Evolutionary conservation across 2,888 invertebrate genomes (phyloP).

Genomic region (Thera obeliscata): DNA sequence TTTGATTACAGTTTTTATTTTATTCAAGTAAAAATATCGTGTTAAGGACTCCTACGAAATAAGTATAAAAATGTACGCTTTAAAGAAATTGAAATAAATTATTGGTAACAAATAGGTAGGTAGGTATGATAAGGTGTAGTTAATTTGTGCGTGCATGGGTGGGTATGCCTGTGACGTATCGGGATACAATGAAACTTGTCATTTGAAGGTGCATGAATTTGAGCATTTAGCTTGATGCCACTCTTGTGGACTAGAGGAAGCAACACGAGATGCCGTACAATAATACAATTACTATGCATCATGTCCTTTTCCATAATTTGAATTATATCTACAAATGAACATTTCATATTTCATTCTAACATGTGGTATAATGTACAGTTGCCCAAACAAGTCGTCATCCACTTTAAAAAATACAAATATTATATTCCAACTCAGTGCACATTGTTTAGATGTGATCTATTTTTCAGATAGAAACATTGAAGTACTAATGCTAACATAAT

Average conservation of each 20-base stretch:
- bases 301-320: slow-evolving; percentile 4
- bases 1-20: slow-evolving; percentile 60
- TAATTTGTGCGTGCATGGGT: slow-evolving; percentile 69
- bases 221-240: slow-evolving; percentile 20
- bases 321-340: slow-evolving; percentile 23
- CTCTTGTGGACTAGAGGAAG: slow-evolving; percentile 18
- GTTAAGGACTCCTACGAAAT: slow-evolving; percentile 77
- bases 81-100: slow-evolving; percentile 81
- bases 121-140: slow-evolving; percentile 78
- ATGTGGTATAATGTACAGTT: slow-evolving; percentile 54
- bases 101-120: slow-evolving; percentile 80
- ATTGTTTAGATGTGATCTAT: background rate
- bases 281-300: slow-evolving; percentile 14
- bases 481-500: background rate
- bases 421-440: background rate
- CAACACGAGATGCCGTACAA: slow-evolving; percentile 15
- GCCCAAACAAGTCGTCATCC: slow-evolving; percentile 43
- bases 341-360: slow-evolving; percentile 67
- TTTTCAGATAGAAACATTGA: background rate
- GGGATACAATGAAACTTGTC: slow-evolving; percentile 21
- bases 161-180: slow-evolving; percentile 41
- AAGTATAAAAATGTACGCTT: slow-evolving; percentile 84
- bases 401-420: background rate
- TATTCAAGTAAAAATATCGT: slow-evolving; percentile 62
- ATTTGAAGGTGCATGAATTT: slow-evolving; percentile 15